phyloP scores from a whole-genome alignment of 2,797 vertebrate genomes.

The Amphiprion clarkii region DNA sequence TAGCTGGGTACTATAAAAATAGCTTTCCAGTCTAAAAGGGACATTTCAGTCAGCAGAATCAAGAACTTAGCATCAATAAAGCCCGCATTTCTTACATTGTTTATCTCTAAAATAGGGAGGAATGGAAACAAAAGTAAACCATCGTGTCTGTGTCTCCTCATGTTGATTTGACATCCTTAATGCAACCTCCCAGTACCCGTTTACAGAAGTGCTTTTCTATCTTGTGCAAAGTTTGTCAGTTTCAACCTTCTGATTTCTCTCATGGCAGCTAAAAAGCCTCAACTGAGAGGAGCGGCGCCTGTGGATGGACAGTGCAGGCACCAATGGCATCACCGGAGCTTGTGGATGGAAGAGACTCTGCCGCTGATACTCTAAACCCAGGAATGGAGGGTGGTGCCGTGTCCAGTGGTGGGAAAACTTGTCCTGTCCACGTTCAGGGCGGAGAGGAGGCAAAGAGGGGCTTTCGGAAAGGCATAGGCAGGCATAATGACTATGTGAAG shows the following conservation, averaged over 20 bases:
- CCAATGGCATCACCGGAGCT: conserved; percentile 77
- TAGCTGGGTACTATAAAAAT: conserved; percentile 22
- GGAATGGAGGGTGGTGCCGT: conserved; percentile 82
- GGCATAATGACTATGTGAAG: conserved; percentile 94
- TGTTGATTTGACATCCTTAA: conserved; percentile 1
- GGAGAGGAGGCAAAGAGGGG: conserved; percentile 86
- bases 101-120: conserved; percentile 31
- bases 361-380: conserved; percentile 85
- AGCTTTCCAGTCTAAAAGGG: conserved; percentile 29
- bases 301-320: conserved; percentile 71
- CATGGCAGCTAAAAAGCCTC: conserved; percentile 41
- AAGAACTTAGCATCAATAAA: conserved; percentile 33
- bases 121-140: conserved; percentile 33
- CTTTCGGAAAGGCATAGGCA: conserved; percentile 90
- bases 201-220: neutral
- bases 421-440: conserved; percentile 81
- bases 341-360: conserved; percentile 82
- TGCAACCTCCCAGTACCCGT: neutral
- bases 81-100: neutral
- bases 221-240: conserved; percentile 10
- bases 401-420: conserved; percentile 78
- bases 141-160: conserved; percentile 18
- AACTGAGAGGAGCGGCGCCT: conserved; percentile 51
- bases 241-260: conserved; percentile 38
- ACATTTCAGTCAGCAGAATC: conserved; percentile 8